Conservation (phyloP, 2,797 vertebrate genomes). For the Sebastes oblongus region DNA sequence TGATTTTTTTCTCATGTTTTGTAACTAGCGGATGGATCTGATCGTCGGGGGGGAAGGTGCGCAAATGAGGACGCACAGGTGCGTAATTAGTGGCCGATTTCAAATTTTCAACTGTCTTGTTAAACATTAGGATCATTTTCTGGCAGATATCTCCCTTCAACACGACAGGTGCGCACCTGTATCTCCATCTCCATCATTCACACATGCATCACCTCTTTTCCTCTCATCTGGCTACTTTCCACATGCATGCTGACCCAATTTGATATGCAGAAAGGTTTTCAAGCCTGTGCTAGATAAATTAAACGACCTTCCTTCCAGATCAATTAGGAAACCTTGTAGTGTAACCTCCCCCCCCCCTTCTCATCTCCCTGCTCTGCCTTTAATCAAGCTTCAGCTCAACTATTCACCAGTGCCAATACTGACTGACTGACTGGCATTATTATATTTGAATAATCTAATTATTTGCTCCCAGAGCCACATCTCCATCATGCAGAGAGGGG, state of each 20-base stretch:
- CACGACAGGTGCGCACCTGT: constrained; percentile 45
- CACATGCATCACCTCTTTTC: background rate
- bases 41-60: background rate
- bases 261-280: background rate
- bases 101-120: background rate
- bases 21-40: background rate
- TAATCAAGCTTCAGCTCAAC: constrained; percentile 46
- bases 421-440: constrained; percentile 52
- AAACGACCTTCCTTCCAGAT: constrained; percentile 46
- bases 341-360: background rate
- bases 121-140: background rate
- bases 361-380: constrained; percentile 35
- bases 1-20: background rate
- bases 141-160: background rate
- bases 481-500: constrained; percentile 55
- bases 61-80: constrained; percentile 10
- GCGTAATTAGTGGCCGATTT: background rate
- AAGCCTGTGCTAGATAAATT: constrained; percentile 44
- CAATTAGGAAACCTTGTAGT: constrained; percentile 49
- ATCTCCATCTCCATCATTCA: background rate
- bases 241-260: constrained; percentile 38
- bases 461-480: constrained; percentile 56
- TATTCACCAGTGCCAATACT: constrained; percentile 22
- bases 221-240: background rate
- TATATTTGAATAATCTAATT: constrained; percentile 70